Percentiles rank a stretch among this genome's conserved stretches.
phyloP scores from a whole-genome alignment of 2,113 vertebrate genomes.

The Meriones unguiculatus region DNA sequence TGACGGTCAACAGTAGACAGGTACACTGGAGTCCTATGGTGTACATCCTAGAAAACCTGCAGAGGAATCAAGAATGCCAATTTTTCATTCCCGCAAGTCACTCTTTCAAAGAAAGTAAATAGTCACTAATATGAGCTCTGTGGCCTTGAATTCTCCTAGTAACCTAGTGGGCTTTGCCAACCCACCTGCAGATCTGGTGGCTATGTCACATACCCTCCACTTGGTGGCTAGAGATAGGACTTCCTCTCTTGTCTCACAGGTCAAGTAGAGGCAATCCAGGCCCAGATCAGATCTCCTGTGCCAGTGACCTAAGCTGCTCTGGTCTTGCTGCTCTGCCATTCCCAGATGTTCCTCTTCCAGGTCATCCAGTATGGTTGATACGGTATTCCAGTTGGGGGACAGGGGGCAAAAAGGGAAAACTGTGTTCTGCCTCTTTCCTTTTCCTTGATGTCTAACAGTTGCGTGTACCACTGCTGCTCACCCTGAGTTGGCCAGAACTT shows the following conservation, averaged over 20 bases:
- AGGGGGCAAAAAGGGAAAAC: not conserved
- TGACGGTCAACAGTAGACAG: not conserved
- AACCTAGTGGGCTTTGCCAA: not conserved
- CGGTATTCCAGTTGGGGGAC: rapidly evolving
- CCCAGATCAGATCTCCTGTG: not conserved
- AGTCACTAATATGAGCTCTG: not conserved
- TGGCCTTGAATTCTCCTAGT: not conserved
- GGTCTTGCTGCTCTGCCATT: not conserved
- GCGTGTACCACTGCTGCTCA: not conserved
- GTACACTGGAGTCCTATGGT: not conserved
- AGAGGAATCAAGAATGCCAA: slow-evolving; percentile 1
- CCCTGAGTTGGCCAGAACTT: not conserved
- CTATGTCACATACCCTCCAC: not conserved
- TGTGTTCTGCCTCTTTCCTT: not conserved
- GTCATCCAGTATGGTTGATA: not conserved
- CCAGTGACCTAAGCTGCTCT: not conserved
- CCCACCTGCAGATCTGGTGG: not conserved
- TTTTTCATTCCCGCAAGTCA: not conserved
- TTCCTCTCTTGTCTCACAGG: not conserved
- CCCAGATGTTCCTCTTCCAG: not conserved
- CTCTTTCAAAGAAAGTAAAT: not conserved
- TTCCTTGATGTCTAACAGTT: not conserved
- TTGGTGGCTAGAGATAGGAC: not conserved
- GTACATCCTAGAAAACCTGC: not conserved
- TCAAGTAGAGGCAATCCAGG: not conserved